Evolutionary conservation across 2,888 invertebrate genomes (phyloP).

Genomic region (Diloba caeruleocephala): DNA sequence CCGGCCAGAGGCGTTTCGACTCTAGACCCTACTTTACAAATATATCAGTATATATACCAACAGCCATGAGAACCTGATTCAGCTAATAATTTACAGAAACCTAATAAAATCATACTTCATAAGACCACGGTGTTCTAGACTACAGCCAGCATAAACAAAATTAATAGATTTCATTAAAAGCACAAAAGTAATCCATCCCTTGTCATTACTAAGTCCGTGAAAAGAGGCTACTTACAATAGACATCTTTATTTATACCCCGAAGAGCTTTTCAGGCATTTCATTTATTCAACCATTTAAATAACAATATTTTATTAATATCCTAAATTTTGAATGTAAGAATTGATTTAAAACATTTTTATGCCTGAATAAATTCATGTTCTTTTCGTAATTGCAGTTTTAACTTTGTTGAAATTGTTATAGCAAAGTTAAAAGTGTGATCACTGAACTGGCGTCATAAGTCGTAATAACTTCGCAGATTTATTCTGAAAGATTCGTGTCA

Average conservation of each 20-base stretch:
- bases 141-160: neutral
- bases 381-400: constrained; percentile 30
- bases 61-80: too few relatives aligned
- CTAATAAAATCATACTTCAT: neutral
- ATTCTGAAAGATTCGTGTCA: constrained; percentile 2
- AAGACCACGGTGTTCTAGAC: neutral
- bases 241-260: neutral
- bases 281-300: constrained; percentile 2
- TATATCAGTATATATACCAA: too few relatives aligned
- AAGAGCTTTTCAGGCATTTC: neutral
- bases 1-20: too few relatives aligned
- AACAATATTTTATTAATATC: constrained; percentile 5
- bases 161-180: neutral
- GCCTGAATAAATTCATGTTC: constrained; percentile 18
- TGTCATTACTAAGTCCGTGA: neutral
- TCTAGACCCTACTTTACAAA: too few relatives aligned
- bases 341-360: constrained; percentile 24
- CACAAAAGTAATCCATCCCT: neutral
- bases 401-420: constrained; percentile 30
- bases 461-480: constrained; percentile 16
- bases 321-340: constrained; percentile 14
- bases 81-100: neutral
- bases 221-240: neutral
- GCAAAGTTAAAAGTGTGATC: constrained; percentile 33
- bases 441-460: constrained; percentile 19